Evolutionary conservation across 2,888 invertebrate species (phyloP), one percentile per base, ranked within the genome.

Genomic region (Cylindroiulus punctatus): DNA sequence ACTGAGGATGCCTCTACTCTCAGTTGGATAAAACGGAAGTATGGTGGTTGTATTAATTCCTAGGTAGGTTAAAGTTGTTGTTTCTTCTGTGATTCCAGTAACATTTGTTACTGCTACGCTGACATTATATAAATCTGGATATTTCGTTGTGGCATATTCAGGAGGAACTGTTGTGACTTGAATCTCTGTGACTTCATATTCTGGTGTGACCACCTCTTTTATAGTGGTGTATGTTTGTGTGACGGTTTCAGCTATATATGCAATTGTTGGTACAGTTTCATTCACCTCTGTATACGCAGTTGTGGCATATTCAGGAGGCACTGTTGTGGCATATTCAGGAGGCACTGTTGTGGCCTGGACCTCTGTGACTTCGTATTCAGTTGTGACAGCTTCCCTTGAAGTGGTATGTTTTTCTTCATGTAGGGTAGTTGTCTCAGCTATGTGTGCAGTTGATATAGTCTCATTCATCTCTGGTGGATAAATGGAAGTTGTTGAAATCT

Each of bases 1-100:
- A 22, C 84, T 86, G 32, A 84, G 86, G 19, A 52, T 32, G 19
- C 84, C 86, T 14, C 84, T 36, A 10, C 86, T 57, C 44, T 86
- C 86, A 84, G 86, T 22, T 8, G 86, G 83, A 26, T 47, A 52
- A 40, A 84, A 81, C 12, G 84, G 84, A 36, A 84, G n/a, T 32
- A 26, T 84, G 19, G 86, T 30, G 19, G 81, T 44, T 10, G 19
- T 42, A 30, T 81, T 86, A 10, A 83, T n/a, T 86, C 84, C 86
- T 36, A 65, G 83, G 52, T 84, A 86, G 19, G 22, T 22, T 10
- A 52, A 19, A 7, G 86, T 84, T 36, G 36, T 57, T 36, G 86
- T 19, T 47, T 86, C 47, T 57, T 84, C 86, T 12, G 47, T 26
- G 14, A 86, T 42, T 40, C 10, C 81, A 81, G 26, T 81, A 17